These are phyloP conservation scores for Platyrinchus mystaceus DNA, from an alignment of 2,797 vertebrate genomes.

Conservation along the genomic window DNA sequence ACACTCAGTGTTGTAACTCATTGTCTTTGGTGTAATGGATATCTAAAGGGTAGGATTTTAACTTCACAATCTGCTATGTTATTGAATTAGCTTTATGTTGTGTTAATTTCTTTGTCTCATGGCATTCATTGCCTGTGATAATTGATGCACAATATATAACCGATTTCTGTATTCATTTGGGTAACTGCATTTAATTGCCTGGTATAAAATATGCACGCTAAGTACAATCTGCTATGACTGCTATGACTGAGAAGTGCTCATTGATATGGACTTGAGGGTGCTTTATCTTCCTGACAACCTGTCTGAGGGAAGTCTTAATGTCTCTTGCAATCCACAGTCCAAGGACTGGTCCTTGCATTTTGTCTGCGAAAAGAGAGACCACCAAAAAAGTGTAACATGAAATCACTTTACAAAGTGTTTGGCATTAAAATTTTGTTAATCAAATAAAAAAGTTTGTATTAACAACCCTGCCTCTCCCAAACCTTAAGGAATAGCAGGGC, in stretches of 20 bases:
- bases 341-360: neutral
- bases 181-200: conserved; percentile 51
- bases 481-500: neutral
- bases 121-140: conserved; percentile 41
- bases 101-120: conserved; percentile 50
- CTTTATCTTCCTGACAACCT: conserved; percentile 43
- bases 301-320: neutral
- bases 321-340: neutral
- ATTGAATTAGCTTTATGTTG: conserved; percentile 61
- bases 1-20: neutral
- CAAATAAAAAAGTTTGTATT: neutral
- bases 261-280: conserved; percentile 4
- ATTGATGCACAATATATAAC: conserved; percentile 43
- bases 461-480: neutral
- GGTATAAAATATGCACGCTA: conserved; percentile 35
- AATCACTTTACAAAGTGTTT: neutral
- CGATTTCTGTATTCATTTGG: conserved; percentile 48
- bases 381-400: fast-evolving
- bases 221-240: conserved; percentile 49
- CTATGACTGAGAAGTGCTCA: conserved; percentile 36
- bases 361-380: neutral
- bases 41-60: conserved; percentile 54
- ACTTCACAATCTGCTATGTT: conserved; percentile 36
- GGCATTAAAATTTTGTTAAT: neutral
- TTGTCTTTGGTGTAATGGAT: neutral